Base-by-base conservation (phyloP, 1,140 invertebrate genomes). In the Gonioctena quinquepunctata region DNA sequence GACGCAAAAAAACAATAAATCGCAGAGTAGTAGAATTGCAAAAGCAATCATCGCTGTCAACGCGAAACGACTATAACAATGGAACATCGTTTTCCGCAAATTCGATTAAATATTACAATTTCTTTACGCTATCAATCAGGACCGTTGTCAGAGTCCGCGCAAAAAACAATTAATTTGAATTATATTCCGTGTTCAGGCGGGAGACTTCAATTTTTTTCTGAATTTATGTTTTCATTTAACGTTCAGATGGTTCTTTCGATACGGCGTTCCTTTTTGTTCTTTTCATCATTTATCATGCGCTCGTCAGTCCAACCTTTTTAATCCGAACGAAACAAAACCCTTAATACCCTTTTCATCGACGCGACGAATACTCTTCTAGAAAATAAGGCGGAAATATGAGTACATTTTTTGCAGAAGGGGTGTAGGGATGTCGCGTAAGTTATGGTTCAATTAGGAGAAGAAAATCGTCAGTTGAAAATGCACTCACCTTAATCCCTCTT, bases 21-120 rank as follows among this genome's bases (percentile, higher is more conserved):
- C 54, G 54, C 25, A 3, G 13, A 22, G 54, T 18, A 21, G 18
- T 16, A 57, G 22, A 57, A 57, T 57, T 57, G 22, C 54, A 57
- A 57, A 57, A 57, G 54, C 54, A 57, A 57, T 57, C 54, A 16
- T 25, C 5, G 54, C 54, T 57, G 54, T 57, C 54, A 57, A 57
- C 54, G 33, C 54, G 54, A 57, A 19, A 23, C 54, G 54, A 25
- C 54, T 21, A 23, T 25, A 25, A 57, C 54, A 57, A 57, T 57
- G 54, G 54, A 25, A 57, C 8, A 57, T 21, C 54, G 54, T 57
- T 57, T 57, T 57, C 22, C 54, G 22, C 22, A 57, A 57, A 57
- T 57, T 57, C 54, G 54, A 57, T 57, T 57, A 57, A 57, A 57
- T 57, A 57, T 57, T 57, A 57, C 54, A 57, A 57, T 57, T 57